Base-by-base conservation (phyloP, 37 sponge, comb jelly and placozoan genomes). In the Diacarnus erythraeanus region DNA sequence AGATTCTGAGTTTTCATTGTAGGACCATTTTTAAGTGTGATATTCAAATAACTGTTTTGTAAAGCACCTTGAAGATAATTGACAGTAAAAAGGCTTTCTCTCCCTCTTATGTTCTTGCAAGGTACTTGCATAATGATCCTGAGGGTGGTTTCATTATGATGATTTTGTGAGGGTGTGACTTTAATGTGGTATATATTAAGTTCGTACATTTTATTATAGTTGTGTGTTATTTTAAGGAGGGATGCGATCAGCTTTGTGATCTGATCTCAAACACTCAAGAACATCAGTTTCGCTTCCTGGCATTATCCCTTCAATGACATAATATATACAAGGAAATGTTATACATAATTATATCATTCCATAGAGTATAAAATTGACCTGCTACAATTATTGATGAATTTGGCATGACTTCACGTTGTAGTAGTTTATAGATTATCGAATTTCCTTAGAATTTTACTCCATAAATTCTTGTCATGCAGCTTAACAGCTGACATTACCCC, bases 101-200 rank as follows among this genome's bases (percentile, higher is more conserved):
- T 84, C 94, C 1, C 80, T 97, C 4, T 97, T 91, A 72, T 77
- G 80, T 12, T 82, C 86, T 26, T 97, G 92, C 60, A 80, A 64
- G 38, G 95, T 94, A 64, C 77, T 8, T n/a, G 23, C n/a, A n/a
- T n/a, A n/a, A n/a, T n/a, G n/a, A n/a, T n/a, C n/a, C n/a, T n/a
- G n/a, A n/a, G n/a, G n/a, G n/a, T n/a, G n/a, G n/a, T n/a, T n/a
- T n/a, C n/a, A n/a, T n/a, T n/a, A n/a, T n/a, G n/a, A n/a, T n/a
- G n/a, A n/a, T n/a, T n/a, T n/a, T n/a, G n/a, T n/a, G n/a, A n/a
- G n/a, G n/a, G n/a, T n/a, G n/a, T n/a, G n/a, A n/a, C n/a, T n/a
- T n/a, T n/a, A n/a, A n/a, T n/a, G 21, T 80, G 59, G 72, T 34
- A 2, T 30, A 29, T 2, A 57, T 26, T 2, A 3, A 18, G 31